Conservation (phyloP, 2,888 invertebrate species). For the Tanytarsus gracilentus region DNA sequence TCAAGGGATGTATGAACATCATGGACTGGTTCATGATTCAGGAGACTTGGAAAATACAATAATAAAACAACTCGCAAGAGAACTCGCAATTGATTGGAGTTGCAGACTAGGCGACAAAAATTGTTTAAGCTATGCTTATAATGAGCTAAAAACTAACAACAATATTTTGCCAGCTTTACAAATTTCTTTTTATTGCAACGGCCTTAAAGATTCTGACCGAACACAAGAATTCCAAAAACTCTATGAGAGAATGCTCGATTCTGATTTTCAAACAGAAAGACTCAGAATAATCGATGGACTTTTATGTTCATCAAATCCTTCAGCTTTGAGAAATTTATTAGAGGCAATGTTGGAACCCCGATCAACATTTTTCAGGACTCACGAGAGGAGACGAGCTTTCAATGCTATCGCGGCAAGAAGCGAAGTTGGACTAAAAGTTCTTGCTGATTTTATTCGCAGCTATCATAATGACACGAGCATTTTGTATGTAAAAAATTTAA, state of each 20-base stretch:
- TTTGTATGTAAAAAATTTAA: not conserved
- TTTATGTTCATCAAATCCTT: conserved; percentile 2
- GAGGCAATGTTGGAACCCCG: not conserved
- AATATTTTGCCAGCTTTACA: not conserved
- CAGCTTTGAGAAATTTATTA: not conserved
- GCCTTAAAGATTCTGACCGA: not conserved
- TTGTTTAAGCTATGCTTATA: not conserved
- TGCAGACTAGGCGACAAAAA: conserved; percentile 2
- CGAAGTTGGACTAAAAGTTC: not conserved
- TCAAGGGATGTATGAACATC: not conserved
- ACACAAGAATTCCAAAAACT: not conserved
- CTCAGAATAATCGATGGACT: conserved; percentile 6
- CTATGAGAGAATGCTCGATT: not conserved
- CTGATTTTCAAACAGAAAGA: conserved; percentile 5
- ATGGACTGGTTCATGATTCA: not conserved
- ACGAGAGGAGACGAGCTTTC: conserved; percentile 6
- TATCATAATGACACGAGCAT: not conserved
- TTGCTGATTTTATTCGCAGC: conserved; percentile 46
- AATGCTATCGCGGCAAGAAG: not conserved
- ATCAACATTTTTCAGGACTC: not conserved
- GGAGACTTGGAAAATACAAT: not conserved
- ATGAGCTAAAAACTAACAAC: not conserved
- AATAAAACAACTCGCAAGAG: conserved; percentile 1
- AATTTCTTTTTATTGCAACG: conserved; percentile 5
- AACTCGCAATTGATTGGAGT: conserved; percentile 16